Conservation (phyloP, 2,113 vertebrate species). For the Pluvianellus socialis region DNA sequence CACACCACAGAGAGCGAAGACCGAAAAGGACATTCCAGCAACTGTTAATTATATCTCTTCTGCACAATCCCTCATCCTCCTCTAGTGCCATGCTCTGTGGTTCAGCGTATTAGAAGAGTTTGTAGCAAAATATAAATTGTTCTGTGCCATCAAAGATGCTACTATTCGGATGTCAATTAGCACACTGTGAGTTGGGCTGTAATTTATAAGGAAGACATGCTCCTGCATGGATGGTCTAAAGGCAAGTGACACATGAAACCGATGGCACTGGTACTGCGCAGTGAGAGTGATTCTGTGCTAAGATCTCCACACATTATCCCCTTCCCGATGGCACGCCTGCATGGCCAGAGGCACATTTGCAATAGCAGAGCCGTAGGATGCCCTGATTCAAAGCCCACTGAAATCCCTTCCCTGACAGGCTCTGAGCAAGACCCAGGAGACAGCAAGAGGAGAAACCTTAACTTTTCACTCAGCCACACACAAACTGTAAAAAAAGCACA, state of each 20-base stretch:
- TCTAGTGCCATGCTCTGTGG: not conserved
- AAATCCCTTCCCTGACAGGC: not conserved
- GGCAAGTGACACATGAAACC: not conserved
- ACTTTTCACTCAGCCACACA: not conserved
- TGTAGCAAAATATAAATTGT: not conserved
- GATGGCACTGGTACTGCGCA: not conserved
- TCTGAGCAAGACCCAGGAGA: not conserved
- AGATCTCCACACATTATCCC: not conserved
- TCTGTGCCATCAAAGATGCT: not conserved
- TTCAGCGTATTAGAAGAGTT: not conserved
- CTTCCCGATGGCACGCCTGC: accelerated
- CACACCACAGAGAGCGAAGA: not conserved
- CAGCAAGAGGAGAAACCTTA: not conserved
- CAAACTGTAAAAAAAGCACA: not conserved
- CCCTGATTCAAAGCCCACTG: not conserved
- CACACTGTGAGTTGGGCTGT: not conserved
- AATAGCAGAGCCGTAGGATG: not conserved
- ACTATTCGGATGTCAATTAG: not conserved
- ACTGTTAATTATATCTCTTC: not conserved
- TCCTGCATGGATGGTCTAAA: not conserved
- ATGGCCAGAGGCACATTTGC: not conserved
- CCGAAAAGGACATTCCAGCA: not conserved
- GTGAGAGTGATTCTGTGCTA: not conserved
- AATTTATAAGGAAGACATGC: not conserved
- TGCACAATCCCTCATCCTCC: not conserved